Evolutionary conservation across 2,113 vertebrate genomes (phyloP).

Genomic region (Tyto alba): DNA sequence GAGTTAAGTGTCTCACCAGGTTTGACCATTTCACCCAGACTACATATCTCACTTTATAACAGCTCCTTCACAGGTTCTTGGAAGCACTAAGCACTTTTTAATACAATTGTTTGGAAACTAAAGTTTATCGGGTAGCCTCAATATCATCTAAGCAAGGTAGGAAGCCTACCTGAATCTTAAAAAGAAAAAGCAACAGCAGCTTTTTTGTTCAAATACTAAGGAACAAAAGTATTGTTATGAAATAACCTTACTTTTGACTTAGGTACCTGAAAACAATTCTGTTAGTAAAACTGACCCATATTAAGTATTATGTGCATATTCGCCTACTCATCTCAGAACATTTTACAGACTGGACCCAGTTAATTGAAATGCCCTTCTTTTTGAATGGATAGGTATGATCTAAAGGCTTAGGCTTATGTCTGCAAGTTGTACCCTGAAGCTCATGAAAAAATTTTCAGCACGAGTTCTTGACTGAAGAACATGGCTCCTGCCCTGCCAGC

Average conservation of each 20-base stretch:
- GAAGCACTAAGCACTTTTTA: not conserved
- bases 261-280: not conserved
- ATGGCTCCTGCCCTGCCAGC: not conserved
- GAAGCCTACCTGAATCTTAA: not conserved
- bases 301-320: not conserved
- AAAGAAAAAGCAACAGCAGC: not conserved
- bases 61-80: not conserved
- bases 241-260: not conserved
- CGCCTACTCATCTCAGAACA: not conserved
- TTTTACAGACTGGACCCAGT: not conserved
- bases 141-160: not conserved
- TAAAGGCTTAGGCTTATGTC: not conserved
- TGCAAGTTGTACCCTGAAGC: not conserved
- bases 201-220: constrained; percentile 14
- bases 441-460: not conserved
- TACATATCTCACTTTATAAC: not conserved
- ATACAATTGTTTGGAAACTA: not conserved
- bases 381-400: not conserved
- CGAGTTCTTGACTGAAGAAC: not conserved
- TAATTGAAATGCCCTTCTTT: not conserved
- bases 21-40: not conserved
- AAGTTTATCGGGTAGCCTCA: not conserved
- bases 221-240: not conserved
- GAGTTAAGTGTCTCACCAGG: not conserved
- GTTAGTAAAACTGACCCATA: not conserved